These are phyloP conservation scores for Acrobasis consociella DNA, from an alignment of 2,888 invertebrate genomes.

Conservation along the genomic window DNA sequence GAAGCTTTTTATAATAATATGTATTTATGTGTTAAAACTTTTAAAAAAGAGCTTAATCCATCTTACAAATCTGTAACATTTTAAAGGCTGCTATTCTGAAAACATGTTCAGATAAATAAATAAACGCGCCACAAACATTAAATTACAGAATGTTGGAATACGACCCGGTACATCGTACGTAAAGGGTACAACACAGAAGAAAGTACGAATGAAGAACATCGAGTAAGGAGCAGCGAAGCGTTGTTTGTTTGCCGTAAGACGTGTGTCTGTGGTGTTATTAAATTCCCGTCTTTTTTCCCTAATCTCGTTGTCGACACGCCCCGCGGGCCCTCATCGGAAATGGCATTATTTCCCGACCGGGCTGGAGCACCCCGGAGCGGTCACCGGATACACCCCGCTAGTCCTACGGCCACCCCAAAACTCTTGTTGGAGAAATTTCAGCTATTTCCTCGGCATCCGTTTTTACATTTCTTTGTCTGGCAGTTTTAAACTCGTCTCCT, in stretches of 20 bases:
- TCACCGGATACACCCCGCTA: conserved; percentile 64
- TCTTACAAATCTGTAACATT: too few relatives aligned
- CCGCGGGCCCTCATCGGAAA: conserved; percentile 76
- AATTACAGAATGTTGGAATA: not conserved
- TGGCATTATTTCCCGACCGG: conserved; percentile 70
- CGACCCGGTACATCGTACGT: not conserved
- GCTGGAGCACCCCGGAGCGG: conserved; percentile 52
- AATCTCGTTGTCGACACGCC: conserved; percentile 69
- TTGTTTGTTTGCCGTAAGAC: conserved; percentile 55
- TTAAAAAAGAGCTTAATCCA: too few relatives aligned
- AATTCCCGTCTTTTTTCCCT: conserved; percentile 71
- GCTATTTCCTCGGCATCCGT: conserved; percentile 54
- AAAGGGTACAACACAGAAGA: conserved; percentile 23
- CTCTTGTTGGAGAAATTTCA: conserved; percentile 55
- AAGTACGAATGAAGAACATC: conserved; percentile 22
- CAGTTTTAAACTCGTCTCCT: conserved; percentile 20
- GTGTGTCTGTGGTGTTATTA: conserved; percentile 70
- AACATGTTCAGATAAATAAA: too few relatives aligned
- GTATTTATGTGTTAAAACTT: too few relatives aligned
- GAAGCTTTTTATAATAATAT: too few relatives aligned
- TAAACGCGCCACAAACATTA: not conserved
- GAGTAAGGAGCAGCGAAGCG: conserved; percentile 12
- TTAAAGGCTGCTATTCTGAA: too few relatives aligned
- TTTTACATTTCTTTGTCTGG: conserved; percentile 45
- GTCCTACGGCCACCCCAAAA: conserved; percentile 43